These are phyloP conservation scores for Papilio machaon DNA, from an alignment of 1,140 invertebrate species.

Conservation along the genomic window DNA sequence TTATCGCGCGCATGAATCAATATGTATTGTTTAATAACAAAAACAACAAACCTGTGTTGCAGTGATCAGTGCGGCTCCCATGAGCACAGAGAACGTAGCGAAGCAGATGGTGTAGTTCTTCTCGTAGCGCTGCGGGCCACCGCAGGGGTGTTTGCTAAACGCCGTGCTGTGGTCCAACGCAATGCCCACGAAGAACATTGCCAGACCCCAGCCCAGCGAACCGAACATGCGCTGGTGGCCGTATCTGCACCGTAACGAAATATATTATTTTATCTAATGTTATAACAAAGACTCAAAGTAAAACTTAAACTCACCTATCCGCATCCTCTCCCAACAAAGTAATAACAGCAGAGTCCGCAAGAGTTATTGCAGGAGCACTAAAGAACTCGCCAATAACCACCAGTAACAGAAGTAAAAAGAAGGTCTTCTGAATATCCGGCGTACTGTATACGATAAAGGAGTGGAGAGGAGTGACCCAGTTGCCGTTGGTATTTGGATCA, in stretches of 20 bases:
- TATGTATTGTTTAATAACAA: neutral
- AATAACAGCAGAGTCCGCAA: constrained; percentile 97
- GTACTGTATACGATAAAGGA: constrained; percentile 94
- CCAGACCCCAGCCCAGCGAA: constrained; percentile 97
- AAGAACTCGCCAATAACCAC: constrained; percentile 99
- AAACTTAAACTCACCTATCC: constrained; percentile 83
- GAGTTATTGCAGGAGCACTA: constrained; percentile 96
- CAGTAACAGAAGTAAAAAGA: constrained; percentile 95
- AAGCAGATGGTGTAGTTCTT: constrained; percentile 99
- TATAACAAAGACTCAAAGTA: neutral
- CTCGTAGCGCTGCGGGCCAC: constrained; percentile 91
- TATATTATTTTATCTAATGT: neutral
- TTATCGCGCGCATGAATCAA: neutral
- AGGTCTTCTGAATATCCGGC: constrained; percentile 97
- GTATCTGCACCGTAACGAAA: constrained; percentile 83
- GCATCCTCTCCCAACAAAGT: constrained; percentile 95
- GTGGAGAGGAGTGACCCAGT: constrained; percentile 95
- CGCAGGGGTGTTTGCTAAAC: constrained; percentile 95
- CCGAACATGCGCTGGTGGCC: constrained; percentile 99
- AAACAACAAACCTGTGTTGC: constrained; percentile 87
- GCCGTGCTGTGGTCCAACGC: constrained; percentile 98
- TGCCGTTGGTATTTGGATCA: constrained; percentile 86
- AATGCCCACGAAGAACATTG: constrained; percentile 99
- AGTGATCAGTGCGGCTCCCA: constrained; percentile 96
- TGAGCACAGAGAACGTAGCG: constrained; percentile 97